These are phyloP conservation scores for Drosophila testacea DNA, from an alignment of 2,888 invertebrate genomes.

Conservation along the genomic window DNA sequence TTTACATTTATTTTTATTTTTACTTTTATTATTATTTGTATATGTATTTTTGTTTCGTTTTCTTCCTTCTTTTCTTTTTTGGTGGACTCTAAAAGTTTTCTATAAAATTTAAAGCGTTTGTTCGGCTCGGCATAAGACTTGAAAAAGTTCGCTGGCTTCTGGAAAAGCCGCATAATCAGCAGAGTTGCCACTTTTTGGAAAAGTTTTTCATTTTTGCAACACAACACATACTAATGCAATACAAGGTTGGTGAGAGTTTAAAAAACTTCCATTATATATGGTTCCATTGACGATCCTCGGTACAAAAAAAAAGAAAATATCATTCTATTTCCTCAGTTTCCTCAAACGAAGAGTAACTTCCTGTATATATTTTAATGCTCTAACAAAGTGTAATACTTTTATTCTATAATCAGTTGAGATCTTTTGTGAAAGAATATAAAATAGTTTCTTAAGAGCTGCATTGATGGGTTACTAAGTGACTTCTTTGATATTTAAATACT, in stretches of 20 bases:
- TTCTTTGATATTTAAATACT: too few relatives aligned
- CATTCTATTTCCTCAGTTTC: too few relatives aligned
- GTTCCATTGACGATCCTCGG: neutral
- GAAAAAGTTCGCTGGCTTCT: constrained; percentile 12
- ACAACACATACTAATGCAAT: neutral
- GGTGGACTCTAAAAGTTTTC: constrained; percentile 32
- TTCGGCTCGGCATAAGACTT: constrained; percentile 4
- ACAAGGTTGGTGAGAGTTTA: neutral
- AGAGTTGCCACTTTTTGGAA: constrained; percentile 18
- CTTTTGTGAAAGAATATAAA: too few relatives aligned
- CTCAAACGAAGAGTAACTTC: neutral
- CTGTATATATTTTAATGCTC: too few relatives aligned
- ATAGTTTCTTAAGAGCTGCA: too few relatives aligned
- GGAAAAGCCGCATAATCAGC: constrained; percentile 17
- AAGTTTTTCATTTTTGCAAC: neutral
- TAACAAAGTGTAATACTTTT: too few relatives aligned
- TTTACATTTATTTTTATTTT: constrained; percentile 34
- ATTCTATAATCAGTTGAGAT: too few relatives aligned
- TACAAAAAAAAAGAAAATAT: neutral
- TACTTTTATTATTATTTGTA: constrained; percentile 28
- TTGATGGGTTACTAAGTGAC: too few relatives aligned
- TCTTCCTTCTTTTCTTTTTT: constrained; percentile 3
- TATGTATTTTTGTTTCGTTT: constrained; percentile 9
- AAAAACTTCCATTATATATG: neutral
- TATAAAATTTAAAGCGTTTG: constrained; percentile 55